phyloP scores from a whole-genome alignment of 2,113 vertebrate species.

The Chaetura pelagica region DNA sequence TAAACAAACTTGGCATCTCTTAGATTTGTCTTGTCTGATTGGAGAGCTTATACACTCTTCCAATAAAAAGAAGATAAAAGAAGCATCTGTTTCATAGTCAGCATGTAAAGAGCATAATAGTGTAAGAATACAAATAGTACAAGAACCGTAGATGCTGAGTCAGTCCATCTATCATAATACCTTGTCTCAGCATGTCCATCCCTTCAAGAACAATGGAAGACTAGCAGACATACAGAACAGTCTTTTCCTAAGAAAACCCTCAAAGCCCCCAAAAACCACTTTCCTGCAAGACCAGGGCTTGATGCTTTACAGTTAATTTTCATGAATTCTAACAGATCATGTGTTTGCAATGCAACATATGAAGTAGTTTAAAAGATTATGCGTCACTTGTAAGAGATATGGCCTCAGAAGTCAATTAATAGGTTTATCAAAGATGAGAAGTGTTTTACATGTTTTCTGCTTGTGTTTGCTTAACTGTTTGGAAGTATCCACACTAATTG shows the following conservation, averaged over 20 bases:
- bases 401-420: neutral
- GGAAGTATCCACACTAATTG: neutral
- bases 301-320: neutral
- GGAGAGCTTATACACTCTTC: neutral
- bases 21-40: neutral
- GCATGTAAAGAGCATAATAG: neutral
- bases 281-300: neutral
- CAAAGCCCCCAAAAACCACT: neutral
- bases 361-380: neutral
- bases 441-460: neutral
- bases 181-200: neutral
- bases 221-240: neutral
- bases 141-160: neutral
- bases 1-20: neutral
- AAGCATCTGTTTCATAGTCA: constrained; percentile 30
- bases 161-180: neutral
- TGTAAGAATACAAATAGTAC: neutral
- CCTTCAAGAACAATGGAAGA: neutral
- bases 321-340: neutral
- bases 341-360: neutral
- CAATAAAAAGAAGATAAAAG: neutral
- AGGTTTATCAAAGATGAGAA: neutral
- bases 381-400: neutral
- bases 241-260: neutral
- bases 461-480: neutral